Base-by-base conservation (phyloP, 1,140 invertebrate genomes). In the Drosophila varians region DNA sequence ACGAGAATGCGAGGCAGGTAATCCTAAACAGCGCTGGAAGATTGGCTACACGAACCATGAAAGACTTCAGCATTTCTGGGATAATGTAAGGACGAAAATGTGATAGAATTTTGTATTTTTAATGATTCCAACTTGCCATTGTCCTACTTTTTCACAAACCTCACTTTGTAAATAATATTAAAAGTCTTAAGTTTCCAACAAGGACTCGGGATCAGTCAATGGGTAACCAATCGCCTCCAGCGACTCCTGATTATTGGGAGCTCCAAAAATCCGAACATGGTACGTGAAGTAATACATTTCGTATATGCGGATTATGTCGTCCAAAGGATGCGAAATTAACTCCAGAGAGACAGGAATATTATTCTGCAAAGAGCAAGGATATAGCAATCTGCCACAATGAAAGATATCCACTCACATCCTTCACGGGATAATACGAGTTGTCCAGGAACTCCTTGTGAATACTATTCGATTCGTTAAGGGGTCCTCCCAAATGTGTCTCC, bases 31-130 rank as follows among this genome's bases (percentile, higher is more conserved):
- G 19, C 71, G 71, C 40, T 91, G 87, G 89, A 72, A 66, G 1
- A 89, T 91, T 21, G 89, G 90, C 0, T 78, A 77, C 68, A 62
- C 76, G 1, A 87, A 90, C 48, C 45, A 53, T 12, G 47, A 64
- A 1, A 64, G 70, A 2, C 42, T 90, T 5, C 60, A 61, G 0
- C 53, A 58, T 4, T 69, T 87, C 58, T 84, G 83, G 83, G 46
- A 55, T 2, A 60, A 74, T 43, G 14, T 71, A 1, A 48, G 47
- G 2, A 40, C 46, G n/a, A n/a, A n/a, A 0, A 8, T 31, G 16
- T 38, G 38, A 16, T 42, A 42, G 14, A 40, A 36, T 12, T 14
- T 36, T 42, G 3, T 19, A 42, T 42, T 42, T 16, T 4, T 38
- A 38, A 38, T 1, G 3, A 19, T 9, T 43, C 6, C 16, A 1